These are phyloP conservation scores for Poecilus cupreus DNA, from an alignment of 2,888 invertebrate genomes.

Conservation along the genomic window DNA sequence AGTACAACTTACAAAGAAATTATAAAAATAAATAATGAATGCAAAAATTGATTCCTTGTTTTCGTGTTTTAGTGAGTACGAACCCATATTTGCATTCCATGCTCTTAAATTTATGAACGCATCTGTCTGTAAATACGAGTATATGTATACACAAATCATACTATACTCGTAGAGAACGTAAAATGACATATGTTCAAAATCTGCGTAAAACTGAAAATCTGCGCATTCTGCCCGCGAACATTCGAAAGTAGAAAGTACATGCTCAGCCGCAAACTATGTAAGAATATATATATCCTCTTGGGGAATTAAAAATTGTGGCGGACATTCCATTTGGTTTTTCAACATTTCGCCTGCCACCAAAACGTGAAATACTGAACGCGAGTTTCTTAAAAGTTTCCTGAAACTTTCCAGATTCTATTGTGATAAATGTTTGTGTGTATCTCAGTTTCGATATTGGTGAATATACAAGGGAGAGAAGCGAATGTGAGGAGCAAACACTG, in stretches of 20 bases:
- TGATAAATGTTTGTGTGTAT: conserved; percentile 52
- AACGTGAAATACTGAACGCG: conserved; percentile 47
- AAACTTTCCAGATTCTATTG: conserved; percentile 49
- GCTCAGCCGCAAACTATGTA: conserved; percentile 3
- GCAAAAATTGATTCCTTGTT: too few relatives aligned
- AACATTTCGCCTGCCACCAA: conserved; percentile 38
- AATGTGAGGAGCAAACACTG: conserved; percentile 2
- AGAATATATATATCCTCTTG: conserved; percentile 47
- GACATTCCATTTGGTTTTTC: conserved; percentile 50
- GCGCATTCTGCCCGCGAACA: background rate
- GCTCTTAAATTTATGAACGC: too few relatives aligned
- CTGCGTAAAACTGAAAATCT: background rate
- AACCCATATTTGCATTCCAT: too few relatives aligned
- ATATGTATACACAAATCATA: too few relatives aligned
- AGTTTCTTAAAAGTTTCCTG: conserved; percentile 47
- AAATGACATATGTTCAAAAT: background rate
- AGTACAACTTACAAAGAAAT: too few relatives aligned
- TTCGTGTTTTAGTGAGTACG: too few relatives aligned
- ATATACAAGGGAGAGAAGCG: conserved; percentile 21
- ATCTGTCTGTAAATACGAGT: too few relatives aligned
- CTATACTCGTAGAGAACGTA: too few relatives aligned
- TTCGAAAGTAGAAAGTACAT: background rate
- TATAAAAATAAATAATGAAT: too few relatives aligned
- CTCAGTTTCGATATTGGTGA: conserved; percentile 38
- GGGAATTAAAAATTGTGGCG: conserved; percentile 50